Evolutionary conservation across 37 sponge, comb jelly and placozoan species (phyloP), one percentile per base, ranked within the genome.

Genomic region (Chondrosia reniformis): DNA sequence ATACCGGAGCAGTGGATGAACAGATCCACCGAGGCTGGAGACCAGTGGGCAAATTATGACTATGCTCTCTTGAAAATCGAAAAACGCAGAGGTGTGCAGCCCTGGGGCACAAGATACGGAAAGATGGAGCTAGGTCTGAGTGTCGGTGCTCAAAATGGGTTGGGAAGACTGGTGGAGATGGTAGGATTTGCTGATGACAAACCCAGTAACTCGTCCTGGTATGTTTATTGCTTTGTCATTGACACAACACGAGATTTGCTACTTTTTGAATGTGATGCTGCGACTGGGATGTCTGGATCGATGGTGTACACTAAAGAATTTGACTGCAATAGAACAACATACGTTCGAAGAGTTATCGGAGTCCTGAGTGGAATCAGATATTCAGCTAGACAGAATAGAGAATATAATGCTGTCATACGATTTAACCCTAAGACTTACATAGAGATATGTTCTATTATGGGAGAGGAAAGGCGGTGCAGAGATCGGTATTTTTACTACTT

Each of bases 131-230:
- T 86, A 2, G 91, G 91, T 6, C 38, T 94, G 78, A 85, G 89
- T 40, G 86, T 80, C 40, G 61, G 74, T 63, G 27, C 34, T 19
- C 52, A 79, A 17, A 83, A 91, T 45, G 91, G 91, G 3, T 81
- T 76, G 17, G 91, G 84, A 22, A 64, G 83, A 4, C 24, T 46
- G 21, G 66, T 88, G 0, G 79, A 94, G 43, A 91, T 82, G 62
- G 83, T 83, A 10, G 88, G 91, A 33, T 94, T 87, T 58, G 89
- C 91, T 21, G 95, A 94, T 46, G 95, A 94, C 65, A 93, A 93
- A 63, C 74, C 81, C 0, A 58, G 71, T 9, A 46, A 82, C 17
- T 76, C 83, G 1, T 30, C 76, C 54, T 94, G 95, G 91, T 82
- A 83, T 46, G 73, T 76, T n/a, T 54, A 63, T 34, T 91, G 88